phyloP scores from a whole-genome alignment of 2,888 invertebrate genomes.

The Acrobasis consociella region DNA sequence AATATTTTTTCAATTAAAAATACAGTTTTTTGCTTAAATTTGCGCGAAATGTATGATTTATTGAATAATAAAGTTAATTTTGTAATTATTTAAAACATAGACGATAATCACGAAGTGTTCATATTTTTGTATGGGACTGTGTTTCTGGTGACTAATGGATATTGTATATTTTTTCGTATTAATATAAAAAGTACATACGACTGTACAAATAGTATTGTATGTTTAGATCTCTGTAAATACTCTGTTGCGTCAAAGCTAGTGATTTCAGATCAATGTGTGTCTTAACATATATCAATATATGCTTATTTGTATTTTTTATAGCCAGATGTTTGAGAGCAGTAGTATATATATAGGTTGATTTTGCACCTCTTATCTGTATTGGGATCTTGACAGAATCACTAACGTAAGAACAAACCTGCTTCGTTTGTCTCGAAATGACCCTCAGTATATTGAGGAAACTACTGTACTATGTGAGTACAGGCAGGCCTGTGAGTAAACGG shows the following conservation, averaged over 20 bases:
- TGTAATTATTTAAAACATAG: not conserved
- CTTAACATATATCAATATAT: conserved; percentile 23
- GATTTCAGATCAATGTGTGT: conserved; percentile 14
- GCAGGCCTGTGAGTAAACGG: too few relatives aligned
- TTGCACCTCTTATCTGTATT: too few relatives aligned
- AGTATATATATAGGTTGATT: not conserved
- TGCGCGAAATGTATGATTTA: not conserved
- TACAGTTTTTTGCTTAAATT: not conserved
- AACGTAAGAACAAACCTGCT: too few relatives aligned
- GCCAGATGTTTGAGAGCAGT: conserved; percentile 13
- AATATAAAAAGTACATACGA: conserved; percentile 25
- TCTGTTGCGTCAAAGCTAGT: conserved; percentile 19
- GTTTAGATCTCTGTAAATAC: conserved; percentile 42
- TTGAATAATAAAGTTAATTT: not conserved
- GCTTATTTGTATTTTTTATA: conserved; percentile 33
- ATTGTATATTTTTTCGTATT: conserved; percentile 37
- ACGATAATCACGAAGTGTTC: conserved; percentile 46
- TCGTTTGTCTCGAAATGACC: too few relatives aligned
- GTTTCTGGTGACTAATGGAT: not conserved
- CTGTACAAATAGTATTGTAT: conserved; percentile 32
- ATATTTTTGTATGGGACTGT: conserved; percentile 51
- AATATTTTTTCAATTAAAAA: not conserved
- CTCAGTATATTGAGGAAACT: too few relatives aligned
- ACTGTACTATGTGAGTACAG: too few relatives aligned
- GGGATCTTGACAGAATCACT: too few relatives aligned